These are phyloP conservation scores for Lacerta bilineata DNA, from an alignment of 2,797 vertebrate genomes.

Conservation along the genomic window DNA sequence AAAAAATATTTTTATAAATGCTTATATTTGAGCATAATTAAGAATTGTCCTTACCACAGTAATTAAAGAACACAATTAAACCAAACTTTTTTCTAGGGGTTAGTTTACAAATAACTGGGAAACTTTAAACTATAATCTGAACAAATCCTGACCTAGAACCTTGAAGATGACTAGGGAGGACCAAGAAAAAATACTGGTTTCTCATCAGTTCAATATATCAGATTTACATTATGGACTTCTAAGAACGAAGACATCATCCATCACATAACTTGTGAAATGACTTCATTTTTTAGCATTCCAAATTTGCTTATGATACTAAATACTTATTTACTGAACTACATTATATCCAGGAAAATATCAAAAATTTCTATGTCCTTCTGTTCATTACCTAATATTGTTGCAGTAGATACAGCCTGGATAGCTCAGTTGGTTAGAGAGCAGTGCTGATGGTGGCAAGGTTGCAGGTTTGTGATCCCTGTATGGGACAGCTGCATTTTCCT, in stretches of 20 bases:
- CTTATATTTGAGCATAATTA: not conserved
- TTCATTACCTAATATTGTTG: not conserved
- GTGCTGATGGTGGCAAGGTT: no score
- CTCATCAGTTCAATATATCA: not conserved
- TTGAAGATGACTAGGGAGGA: not conserved
- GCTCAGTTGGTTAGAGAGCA: no score
- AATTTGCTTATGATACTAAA: not conserved
- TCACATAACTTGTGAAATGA: no score
- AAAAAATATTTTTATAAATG: not conserved
- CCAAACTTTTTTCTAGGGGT: not conserved
- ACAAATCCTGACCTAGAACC: not conserved
- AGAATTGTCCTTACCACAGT: not conserved
- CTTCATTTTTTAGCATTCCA: no score
- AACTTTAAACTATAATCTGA: not conserved
- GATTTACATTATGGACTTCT: no score
- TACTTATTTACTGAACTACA: not conserved
- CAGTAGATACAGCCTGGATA: not conserved
- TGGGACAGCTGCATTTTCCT: no score
- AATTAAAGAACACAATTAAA: slow-evolving; percentile 5
- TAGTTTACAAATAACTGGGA: not conserved
- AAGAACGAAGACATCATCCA: no score
- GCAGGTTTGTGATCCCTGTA: no score
- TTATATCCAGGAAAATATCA: not conserved
- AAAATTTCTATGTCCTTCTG: rapidly evolving
- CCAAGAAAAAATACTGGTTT: not conserved